Conservation (phyloP, 2,113 vertebrate species). For the Pongo pygmaeus region DNA sequence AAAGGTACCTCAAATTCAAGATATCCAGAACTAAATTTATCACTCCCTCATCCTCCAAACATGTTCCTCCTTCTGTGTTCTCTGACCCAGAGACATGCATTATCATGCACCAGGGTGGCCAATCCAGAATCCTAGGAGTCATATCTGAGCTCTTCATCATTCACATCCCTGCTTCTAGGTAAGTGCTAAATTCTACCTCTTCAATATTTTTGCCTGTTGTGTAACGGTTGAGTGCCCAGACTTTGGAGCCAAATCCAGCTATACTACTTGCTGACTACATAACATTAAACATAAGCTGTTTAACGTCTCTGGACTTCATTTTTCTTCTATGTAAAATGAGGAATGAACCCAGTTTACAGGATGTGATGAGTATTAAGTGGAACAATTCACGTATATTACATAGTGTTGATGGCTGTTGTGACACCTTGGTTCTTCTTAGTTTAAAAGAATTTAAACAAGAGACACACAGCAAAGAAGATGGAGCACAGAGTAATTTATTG, state of each 20-base stretch:
- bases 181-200: not conserved
- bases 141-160: not conserved
- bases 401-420: not conserved
- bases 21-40: not conserved
- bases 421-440: too few relatives aligned
- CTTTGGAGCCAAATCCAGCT: not conserved
- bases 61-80: not conserved
- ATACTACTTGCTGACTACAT: not conserved
- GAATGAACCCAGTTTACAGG: not conserved
- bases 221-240: not conserved
- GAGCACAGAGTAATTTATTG: too few relatives aligned
- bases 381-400: not conserved
- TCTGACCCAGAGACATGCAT: not conserved
- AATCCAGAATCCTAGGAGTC: not conserved
- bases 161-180: not conserved
- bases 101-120: not conserved
- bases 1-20: not conserved
- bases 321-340: not conserved
- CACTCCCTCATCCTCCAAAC: not conserved
- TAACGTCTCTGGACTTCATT: not conserved
- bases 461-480: too few relatives aligned
- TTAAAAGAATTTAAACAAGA: too few relatives aligned
- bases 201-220: not conserved
- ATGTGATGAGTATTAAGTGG: not conserved
- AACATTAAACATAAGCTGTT: not conserved